phyloP scores from a whole-genome alignment of 2,797 vertebrate genomes.

The Neoniphon sammara region DNA sequence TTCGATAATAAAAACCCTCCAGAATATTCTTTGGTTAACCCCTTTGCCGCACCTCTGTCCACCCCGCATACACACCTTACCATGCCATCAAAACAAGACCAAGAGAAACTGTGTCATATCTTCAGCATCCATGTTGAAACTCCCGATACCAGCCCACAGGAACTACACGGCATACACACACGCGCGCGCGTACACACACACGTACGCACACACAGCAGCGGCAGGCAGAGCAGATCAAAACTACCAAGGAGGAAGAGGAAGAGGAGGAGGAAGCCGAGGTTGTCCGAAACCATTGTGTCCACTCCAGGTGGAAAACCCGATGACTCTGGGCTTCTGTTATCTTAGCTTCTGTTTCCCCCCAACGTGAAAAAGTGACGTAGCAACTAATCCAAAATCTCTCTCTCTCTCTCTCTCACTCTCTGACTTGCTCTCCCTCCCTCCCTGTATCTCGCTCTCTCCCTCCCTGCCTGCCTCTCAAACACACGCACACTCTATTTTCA shows the following conservation, averaged over 20 bases:
- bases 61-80: conserved; percentile 59
- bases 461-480: conserved; percentile 69
- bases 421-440: conserved; percentile 82
- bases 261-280: conserved; percentile 75
- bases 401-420: conserved; percentile 63
- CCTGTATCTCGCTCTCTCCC: conserved; percentile 65
- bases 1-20: conserved; percentile 87
- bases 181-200: neutral
- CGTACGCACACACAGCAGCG: conserved; percentile 32
- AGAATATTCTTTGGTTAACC: conserved; percentile 90
- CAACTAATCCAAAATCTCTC: conserved; percentile 85
- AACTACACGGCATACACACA: conserved; percentile 57
- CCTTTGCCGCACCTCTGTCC: conserved; percentile 77
- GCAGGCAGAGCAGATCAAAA: conserved; percentile 74
- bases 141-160: conserved; percentile 68
- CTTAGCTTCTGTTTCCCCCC: conserved; percentile 84
- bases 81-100: conserved; percentile 69
- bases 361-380: conserved; percentile 90
- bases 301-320: conserved; percentile 81
- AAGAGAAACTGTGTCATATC: conserved; percentile 84
- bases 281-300: conserved; percentile 77
- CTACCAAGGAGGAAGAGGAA: conserved; percentile 79
- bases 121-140: conserved; percentile 85
- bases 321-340: conserved; percentile 81
- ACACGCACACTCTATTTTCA: conserved; percentile 74